Percentiles rank a stretch among this genome's conserved stretches.
phyloP scores from a whole-genome alignment of 2,888 invertebrate genomes.

The Tupiocoris notatus region DNA sequence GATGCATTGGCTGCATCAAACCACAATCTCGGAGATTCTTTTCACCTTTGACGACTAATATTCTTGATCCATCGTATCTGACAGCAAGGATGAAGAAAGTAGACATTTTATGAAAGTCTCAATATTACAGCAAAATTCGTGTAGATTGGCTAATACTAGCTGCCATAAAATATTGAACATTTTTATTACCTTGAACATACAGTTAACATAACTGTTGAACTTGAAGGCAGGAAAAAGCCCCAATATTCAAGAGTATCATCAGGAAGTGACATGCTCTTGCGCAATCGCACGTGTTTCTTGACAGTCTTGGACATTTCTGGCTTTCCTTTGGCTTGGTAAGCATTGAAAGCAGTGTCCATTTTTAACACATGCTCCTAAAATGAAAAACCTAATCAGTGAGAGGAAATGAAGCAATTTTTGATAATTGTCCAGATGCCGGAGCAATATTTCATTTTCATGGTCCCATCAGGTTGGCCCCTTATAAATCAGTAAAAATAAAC shows the following conservation, averaged over 20 bases:
- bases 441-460: no score
- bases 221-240: slow-evolving; percentile 80
- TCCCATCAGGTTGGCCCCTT: no score
- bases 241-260: slow-evolving; percentile 86
- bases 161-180: background rate
- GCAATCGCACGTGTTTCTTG: slow-evolving; percentile 72
- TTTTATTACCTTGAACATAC: slow-evolving; percentile 69
- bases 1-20: slow-evolving; percentile 65
- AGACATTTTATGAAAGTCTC: background rate
- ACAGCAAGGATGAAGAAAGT: background rate
- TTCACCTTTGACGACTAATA: slow-evolving; percentile 78
- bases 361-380: slow-evolving; percentile 68
- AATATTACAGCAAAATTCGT: background rate
- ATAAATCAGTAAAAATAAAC: no score
- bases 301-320: slow-evolving; percentile 66
- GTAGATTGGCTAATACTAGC: no score
- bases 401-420: no score
- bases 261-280: slow-evolving; percentile 77
- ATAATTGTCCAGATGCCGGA: no score
- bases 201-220: slow-evolving; percentile 73
- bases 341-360: slow-evolving; percentile 71
- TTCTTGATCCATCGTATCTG: slow-evolving; percentile 67
- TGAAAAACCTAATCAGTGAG: no score
- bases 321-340: slow-evolving; percentile 69
- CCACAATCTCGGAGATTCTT: slow-evolving; percentile 75